phyloP scores from a whole-genome alignment of 2,113 vertebrate species.

The Vidua macroura region DNA sequence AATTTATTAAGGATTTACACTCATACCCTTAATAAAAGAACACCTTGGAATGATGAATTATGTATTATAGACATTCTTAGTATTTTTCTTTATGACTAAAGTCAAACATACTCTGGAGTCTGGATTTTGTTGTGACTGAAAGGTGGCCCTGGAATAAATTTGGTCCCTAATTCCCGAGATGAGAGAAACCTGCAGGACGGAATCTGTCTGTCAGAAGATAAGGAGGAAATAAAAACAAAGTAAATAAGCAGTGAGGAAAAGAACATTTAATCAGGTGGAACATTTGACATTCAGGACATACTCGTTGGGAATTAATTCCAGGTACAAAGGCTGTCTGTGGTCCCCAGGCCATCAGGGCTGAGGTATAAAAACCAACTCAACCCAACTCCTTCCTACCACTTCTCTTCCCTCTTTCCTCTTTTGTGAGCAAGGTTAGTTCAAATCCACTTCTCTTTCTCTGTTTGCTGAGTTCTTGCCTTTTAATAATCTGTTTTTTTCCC shows the following conservation, averaged over 20 bases:
- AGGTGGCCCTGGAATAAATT: not conserved
- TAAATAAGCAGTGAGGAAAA: not conserved
- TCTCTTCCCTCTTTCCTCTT: slow-evolving; percentile 10
- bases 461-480: not conserved
- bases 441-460: not conserved
- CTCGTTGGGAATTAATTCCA: not conserved
- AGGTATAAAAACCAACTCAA: slow-evolving; percentile 37
- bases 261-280: not conserved
- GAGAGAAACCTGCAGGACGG: not conserved
- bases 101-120: not conserved
- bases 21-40: not conserved
- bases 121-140: not conserved
- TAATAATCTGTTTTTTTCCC: not conserved
- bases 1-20: not conserved
- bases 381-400: not conserved
- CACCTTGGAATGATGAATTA: not conserved
- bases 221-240: slow-evolving; percentile 30
- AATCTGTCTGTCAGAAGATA: slow-evolving; percentile 9
- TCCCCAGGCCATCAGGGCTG: slow-evolving; percentile 24
- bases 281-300: not conserved
- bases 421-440: slow-evolving; percentile 40
- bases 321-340: slow-evolving; percentile 48
- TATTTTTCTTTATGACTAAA: slow-evolving; percentile 6
- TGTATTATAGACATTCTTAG: not conserved
- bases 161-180: not conserved